Conservation (phyloP, 2,113 vertebrate genomes). For the Physeter macrocephalus region DNA sequence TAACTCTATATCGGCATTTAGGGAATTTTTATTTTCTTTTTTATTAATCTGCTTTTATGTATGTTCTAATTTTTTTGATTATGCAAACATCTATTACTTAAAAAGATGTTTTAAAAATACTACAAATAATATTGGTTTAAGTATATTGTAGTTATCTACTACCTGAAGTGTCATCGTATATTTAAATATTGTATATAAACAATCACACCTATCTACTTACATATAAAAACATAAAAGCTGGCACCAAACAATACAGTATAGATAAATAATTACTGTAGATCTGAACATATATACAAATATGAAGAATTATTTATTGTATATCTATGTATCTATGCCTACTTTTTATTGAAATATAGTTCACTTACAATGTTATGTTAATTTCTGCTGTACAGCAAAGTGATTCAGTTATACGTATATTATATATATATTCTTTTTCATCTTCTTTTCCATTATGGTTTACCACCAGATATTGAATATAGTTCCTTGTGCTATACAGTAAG, state of each 20-base stretch:
- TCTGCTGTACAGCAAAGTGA: neutral
- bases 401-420: no score
- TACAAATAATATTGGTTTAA: neutral
- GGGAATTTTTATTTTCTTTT: neutral
- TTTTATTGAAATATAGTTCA: neutral
- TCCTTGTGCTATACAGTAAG: no score
- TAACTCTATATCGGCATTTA: neutral
- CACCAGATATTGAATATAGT: no score
- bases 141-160: neutral
- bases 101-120: neutral
- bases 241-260: neutral
- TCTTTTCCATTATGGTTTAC: no score
- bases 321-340: neutral
- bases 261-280: neutral
- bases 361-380: neutral
- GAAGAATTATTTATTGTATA: neutral
- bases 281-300: neutral
- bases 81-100: neutral
- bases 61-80: neutral
- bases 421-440: no score
- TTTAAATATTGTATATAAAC: neutral
- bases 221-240: neutral
- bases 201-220: neutral
- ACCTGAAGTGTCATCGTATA: neutral
- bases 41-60: neutral